phyloP scores from a whole-genome alignment of 2,797 vertebrate genomes.

The Sebastes elongatus region DNA sequence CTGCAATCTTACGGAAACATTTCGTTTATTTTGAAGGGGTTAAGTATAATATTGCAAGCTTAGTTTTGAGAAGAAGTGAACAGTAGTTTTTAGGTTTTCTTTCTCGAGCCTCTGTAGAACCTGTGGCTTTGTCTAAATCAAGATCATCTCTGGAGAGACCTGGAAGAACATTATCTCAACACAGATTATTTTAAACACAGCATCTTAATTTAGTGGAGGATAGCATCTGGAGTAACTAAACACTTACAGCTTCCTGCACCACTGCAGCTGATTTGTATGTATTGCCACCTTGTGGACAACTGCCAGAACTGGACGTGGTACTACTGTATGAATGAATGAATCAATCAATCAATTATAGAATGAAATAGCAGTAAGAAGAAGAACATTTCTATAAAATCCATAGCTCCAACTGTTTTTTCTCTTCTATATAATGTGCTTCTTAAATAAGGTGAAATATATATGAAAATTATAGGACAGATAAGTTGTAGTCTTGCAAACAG shows the following conservation, averaged over 20 bases:
- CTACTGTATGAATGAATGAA: not conserved
- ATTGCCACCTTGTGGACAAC: slow-evolving; percentile 65
- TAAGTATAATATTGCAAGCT: not conserved
- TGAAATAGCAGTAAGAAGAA: not conserved
- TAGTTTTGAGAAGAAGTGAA: not conserved
- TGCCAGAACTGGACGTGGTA: not conserved
- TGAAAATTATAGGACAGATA: not conserved
- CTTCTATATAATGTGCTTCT: not conserved
- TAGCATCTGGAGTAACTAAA: not conserved
- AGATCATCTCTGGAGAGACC: not conserved
- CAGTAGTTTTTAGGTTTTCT: not conserved
- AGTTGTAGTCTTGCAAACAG: not conserved
- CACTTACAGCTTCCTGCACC: not conserved
- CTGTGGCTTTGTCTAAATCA: not conserved
- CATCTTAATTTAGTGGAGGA: not conserved
- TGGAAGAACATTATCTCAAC: not conserved
- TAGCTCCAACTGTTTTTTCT: not conserved
- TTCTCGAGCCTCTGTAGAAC: not conserved
- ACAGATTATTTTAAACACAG: not conserved
- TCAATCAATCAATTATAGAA: not conserved
- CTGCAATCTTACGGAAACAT: not conserved
- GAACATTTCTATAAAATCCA: not conserved
- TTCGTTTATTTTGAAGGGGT: not conserved
- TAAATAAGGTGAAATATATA: not conserved
- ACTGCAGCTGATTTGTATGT: slow-evolving; percentile 38